A percentile compares a stretch with the other conserved stretches of the same genome.
Evolutionary conservation across 2,797 vertebrate genomes (phyloP).

Genomic region (Chaetodon trifasciatus): DNA sequence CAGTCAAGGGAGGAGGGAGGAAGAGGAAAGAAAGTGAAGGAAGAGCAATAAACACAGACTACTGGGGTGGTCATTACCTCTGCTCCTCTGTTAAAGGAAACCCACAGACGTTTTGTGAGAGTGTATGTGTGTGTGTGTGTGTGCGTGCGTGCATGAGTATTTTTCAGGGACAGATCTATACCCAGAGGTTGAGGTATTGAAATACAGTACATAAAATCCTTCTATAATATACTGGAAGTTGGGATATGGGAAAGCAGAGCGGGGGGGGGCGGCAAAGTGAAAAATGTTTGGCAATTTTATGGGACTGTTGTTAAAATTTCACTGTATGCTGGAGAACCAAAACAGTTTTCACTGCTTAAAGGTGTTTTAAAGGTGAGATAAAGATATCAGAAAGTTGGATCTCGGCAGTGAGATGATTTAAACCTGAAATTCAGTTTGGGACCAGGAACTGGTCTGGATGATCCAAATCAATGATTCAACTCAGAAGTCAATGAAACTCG

Average conservation of each 20-base stretch:
- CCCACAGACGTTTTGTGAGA: constrained; percentile 8
- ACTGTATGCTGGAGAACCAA: neutral
- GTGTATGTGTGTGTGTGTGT: constrained; percentile 7
- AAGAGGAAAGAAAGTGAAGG: constrained; percentile 2
- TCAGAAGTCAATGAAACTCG: neutral
- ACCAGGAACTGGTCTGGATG: too few species aligned
- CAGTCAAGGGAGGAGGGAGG: constrained; percentile 42
- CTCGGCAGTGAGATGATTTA: neutral
- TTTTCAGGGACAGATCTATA: constrained; percentile 24
- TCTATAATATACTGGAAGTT: neutral
- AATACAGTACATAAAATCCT: constrained; percentile 17
- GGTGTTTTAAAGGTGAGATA: neutral
- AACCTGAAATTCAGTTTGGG: neutral
- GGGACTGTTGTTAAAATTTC: neutral
- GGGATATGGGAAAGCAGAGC: neutral
- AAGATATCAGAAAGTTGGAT: neutral
- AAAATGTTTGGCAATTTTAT: constrained; percentile 2
- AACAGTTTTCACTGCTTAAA: neutral
- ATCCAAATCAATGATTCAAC: too few species aligned
- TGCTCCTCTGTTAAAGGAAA: constrained; percentile 29
- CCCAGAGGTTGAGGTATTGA: neutral
- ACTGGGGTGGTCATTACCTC: constrained; percentile 47
- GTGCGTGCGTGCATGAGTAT: neutral
- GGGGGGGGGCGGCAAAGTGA: neutral
- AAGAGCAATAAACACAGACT: constrained; percentile 36